Percentiles rank a stretch among this genome's conserved stretches.
phyloP scores from a whole-genome alignment of 2,113 vertebrate species.

The Dolichotis patagonum region DNA sequence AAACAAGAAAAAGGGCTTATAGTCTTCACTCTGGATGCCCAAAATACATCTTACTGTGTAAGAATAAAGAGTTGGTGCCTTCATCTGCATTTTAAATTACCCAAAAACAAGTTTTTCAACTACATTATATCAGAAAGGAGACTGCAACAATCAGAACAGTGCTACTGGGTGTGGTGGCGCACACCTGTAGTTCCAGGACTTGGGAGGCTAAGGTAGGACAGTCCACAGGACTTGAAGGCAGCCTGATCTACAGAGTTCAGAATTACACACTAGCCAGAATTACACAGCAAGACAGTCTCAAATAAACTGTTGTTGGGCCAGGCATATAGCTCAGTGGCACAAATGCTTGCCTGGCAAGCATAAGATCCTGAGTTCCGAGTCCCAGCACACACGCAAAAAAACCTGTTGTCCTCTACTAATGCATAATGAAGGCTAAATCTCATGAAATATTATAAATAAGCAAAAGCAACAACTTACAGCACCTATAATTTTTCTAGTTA shows the following conservation, averaged over 20 bases:
- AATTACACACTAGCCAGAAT: background rate
- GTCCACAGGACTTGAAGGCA: background rate
- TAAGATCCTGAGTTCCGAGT: too few relatives aligned
- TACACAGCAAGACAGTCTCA: background rate
- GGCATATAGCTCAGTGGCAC: too few relatives aligned
- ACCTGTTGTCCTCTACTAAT: background rate
- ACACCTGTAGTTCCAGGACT: background rate
- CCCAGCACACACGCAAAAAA: background rate
- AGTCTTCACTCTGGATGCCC: background rate
- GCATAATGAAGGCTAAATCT: background rate
- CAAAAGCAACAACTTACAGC: slow-evolving; percentile 6
- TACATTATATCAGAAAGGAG: slow-evolving; percentile 25
- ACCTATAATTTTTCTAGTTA: slow-evolving; percentile 6
- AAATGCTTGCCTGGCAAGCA: too few relatives aligned
- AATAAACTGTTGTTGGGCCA: background rate
- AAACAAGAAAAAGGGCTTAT: slow-evolving; percentile 50
- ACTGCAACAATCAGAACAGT: background rate
- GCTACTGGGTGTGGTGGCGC: background rate
- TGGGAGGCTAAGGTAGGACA: background rate
- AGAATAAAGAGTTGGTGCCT: slow-evolving; percentile 49
- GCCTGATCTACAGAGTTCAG: background rate
- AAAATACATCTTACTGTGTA: slow-evolving; percentile 36
- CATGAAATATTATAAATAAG: slow-evolving; percentile 33
- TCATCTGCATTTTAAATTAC: slow-evolving; percentile 20
- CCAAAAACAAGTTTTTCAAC: slow-evolving; percentile 47